Evolutionary conservation across 37 sponge, comb jelly and placozoan genomes (phyloP).

Genomic region (Ephydatia muelleri): DNA sequence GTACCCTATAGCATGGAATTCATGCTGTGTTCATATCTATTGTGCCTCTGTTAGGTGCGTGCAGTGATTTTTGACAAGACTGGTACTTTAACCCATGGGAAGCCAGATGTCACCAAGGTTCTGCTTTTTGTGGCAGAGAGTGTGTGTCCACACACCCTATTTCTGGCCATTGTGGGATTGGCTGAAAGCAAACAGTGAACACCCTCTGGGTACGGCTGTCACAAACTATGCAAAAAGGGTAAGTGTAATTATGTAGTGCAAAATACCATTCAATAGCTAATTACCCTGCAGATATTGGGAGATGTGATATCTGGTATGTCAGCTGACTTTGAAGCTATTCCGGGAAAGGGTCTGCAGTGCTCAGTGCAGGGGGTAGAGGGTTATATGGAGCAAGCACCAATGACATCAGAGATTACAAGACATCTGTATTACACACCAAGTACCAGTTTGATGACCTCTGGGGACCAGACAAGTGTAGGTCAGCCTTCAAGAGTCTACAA

Average conservation of each 20-base stretch:
- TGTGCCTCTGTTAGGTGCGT: conserved; percentile 27
- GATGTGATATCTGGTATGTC: conserved; percentile 61
- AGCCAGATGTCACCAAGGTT: conserved; percentile 71
- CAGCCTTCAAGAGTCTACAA: neutral
- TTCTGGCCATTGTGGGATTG: conserved; percentile 72
- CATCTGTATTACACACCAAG: conserved; percentile 4
- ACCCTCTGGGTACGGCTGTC: conserved; percentile 91
- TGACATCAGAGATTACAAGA: conserved; percentile 6
- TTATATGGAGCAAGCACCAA: neutral
- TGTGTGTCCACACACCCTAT: conserved; percentile 54
- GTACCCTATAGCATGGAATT: neutral
- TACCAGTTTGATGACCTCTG: neutral
- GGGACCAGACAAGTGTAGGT: neutral
- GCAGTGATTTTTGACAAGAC: conserved; percentile 98
- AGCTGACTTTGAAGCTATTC: conserved; percentile 67
- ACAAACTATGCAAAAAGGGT: conserved; percentile 71
- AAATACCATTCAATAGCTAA: neutral
- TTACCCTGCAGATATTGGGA: conserved; percentile 46
- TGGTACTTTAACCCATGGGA: conserved; percentile 93
- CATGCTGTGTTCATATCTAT: neutral
- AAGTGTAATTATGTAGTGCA: neutral
- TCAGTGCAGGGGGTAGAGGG: conserved; percentile 52
- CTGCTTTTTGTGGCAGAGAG: conserved; percentile 49
- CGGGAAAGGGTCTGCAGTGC: conserved; percentile 83
- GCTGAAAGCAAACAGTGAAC: conserved; percentile 95